phyloP scores from a whole-genome alignment of 2,113 vertebrate species.

The Calonectris borealis region DNA sequence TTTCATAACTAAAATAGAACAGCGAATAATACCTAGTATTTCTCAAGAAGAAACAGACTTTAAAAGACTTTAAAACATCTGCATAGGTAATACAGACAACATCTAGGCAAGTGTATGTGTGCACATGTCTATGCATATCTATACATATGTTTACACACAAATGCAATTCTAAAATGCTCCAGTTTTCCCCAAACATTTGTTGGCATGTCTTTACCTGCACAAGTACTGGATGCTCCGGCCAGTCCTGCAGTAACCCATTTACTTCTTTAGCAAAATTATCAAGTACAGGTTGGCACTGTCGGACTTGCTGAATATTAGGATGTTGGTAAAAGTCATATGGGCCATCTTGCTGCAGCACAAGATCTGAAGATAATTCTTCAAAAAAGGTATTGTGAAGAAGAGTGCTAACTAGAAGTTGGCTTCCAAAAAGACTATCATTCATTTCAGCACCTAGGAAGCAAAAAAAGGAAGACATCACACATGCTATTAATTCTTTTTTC shows the following conservation, averaged over 20 bases:
- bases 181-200: not conserved
- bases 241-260: slow-evolving; percentile 82
- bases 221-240: slow-evolving; percentile 94
- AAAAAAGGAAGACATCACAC: not conserved
- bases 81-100: not conserved
- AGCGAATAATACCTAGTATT: not conserved
- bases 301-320: slow-evolving; percentile 87
- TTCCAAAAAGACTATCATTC: slow-evolving; percentile 83
- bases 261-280: slow-evolving; percentile 80
- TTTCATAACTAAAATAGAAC: not conserved
- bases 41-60: not conserved
- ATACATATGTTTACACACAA: not conserved
- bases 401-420: slow-evolving; percentile 85
- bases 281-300: slow-evolving; percentile 84
- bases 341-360: slow-evolving; percentile 78
- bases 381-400: slow-evolving; percentile 87
- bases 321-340: slow-evolving; percentile 96
- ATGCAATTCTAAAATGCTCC: not conserved
- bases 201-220: slow-evolving; percentile 79
- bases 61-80: not conserved
- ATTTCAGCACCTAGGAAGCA: slow-evolving; percentile 81
- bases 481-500: not conserved
- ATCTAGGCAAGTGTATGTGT: not conserved
- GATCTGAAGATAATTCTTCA: slow-evolving; percentile 71
- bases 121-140: not conserved